These are phyloP conservation scores for Abramis brama DNA, from an alignment of 2,113 vertebrate genomes.

Conservation along the genomic window DNA sequence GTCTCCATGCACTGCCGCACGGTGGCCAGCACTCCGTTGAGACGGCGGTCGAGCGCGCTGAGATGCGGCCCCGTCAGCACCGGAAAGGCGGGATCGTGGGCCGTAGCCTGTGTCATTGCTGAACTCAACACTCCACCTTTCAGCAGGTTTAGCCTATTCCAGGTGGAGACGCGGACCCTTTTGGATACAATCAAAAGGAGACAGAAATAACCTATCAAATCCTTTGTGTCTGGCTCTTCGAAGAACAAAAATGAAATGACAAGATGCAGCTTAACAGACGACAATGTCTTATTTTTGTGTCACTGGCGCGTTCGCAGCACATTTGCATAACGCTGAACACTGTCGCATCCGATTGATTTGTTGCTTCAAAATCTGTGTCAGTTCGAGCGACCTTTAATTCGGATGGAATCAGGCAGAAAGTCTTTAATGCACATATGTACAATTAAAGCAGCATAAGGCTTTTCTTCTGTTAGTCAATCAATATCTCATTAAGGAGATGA, in stretches of 20 bases:
- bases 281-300: no score
- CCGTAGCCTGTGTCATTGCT: slow-evolving; percentile 86
- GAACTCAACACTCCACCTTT: slow-evolving; percentile 87
- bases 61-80: slow-evolving; percentile 87
- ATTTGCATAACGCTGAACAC: background rate
- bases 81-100: slow-evolving; percentile 88
- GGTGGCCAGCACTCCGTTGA: slow-evolving; percentile 84
- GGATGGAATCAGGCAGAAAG: background rate
- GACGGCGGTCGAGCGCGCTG: slow-evolving; percentile 87
- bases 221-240: no score
- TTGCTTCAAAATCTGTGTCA: background rate
- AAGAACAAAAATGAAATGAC: background rate
- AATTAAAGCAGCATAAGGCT: background rate
- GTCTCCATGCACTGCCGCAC: slow-evolving; percentile 95
- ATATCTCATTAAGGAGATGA: slow-evolving; percentile 6
- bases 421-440: slow-evolving; percentile 6
- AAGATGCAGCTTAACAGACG: background rate
- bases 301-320: background rate
- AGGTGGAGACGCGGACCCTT: slow-evolving; percentile 95
- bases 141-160: slow-evolving; percentile 92
- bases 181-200: background rate
- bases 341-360: background rate
- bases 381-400: background rate
- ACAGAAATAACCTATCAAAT: background rate
- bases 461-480: slow-evolving; percentile 2